Evolutionary conservation across 37 sponge, comb jelly and placozoan species (phyloP).

Genomic region (Spongilla lacustris): DNA sequence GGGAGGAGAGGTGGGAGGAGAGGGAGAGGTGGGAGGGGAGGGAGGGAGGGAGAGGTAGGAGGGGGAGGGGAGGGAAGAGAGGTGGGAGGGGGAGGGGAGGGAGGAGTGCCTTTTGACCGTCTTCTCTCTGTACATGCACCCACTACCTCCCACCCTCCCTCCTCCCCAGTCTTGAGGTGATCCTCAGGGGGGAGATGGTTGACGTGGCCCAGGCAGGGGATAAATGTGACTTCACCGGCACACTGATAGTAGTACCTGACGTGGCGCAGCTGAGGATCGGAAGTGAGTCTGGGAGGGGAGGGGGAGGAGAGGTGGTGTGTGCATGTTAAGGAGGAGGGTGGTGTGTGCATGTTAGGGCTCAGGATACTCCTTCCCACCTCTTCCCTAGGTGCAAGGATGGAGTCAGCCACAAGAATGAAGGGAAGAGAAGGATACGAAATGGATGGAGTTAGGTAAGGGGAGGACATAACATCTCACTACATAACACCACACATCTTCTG

Average conservation of each 20-base stretch:
- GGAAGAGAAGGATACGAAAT: constrained; percentile 57
- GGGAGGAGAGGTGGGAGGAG: too few relatives aligned
- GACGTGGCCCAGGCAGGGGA: constrained; percentile 96
- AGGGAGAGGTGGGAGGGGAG: too few relatives aligned
- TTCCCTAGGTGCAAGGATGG: constrained; percentile 61
- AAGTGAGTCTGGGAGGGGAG: constrained; percentile 35
- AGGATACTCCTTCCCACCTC: background rate
- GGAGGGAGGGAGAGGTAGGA: too few relatives aligned
- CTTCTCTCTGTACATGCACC: too few relatives aligned
- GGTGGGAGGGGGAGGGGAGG: too few relatives aligned
- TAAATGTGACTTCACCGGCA: constrained; percentile 98
- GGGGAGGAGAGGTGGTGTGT: constrained; percentile 6
- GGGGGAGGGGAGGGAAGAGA: too few relatives aligned
- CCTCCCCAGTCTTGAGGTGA: constrained; percentile 82
- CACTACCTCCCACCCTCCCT: too few relatives aligned
- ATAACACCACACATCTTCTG: too few relatives aligned
- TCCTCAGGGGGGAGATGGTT: constrained; percentile 92
- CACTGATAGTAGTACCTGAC: constrained; percentile 97
- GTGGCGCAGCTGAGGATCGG: constrained; percentile 82
- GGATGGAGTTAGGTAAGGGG: constrained; percentile 69
- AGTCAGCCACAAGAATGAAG: constrained; percentile 60
- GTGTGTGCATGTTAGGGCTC: background rate
- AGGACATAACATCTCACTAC: too few relatives aligned
- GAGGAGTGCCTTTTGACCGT: too few relatives aligned
- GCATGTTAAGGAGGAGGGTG: background rate